Conservation (phyloP, 2,113 vertebrate genomes). For the Nanorana parkeri region DNA sequence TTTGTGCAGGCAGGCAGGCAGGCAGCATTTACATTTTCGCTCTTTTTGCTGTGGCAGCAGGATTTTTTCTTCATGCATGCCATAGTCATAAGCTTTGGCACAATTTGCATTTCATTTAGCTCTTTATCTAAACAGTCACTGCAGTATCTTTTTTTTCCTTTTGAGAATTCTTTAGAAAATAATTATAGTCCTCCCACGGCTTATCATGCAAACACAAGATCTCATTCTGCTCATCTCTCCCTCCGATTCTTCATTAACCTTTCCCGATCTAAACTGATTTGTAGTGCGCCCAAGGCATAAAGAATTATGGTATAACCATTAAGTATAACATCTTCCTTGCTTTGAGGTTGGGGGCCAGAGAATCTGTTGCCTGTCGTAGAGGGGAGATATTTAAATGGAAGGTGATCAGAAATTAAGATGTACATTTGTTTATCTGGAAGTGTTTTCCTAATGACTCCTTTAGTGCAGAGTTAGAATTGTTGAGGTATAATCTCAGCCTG, state of each 20-base stretch:
- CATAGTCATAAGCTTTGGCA: neutral
- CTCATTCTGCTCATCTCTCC: conserved; percentile 32
- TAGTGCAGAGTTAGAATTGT: too few relatives aligned
- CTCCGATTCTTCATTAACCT: conserved; percentile 45
- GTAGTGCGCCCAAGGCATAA: neutral
- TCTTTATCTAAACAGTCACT: conserved; percentile 38
- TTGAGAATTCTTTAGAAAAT: conserved; percentile 46
- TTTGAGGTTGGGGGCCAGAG: too few relatives aligned
- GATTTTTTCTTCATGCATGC: neutral
- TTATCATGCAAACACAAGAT: conserved; percentile 46
- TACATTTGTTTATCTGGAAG: too few relatives aligned
- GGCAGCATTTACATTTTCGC: neutral
- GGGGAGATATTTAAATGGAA: too few relatives aligned
- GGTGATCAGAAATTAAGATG: too few relatives aligned
- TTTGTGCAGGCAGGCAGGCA: neutral
- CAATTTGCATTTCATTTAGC: neutral
- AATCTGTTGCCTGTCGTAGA: too few relatives aligned
- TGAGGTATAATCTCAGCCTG: too few relatives aligned
- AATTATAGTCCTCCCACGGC: conserved; percentile 56
- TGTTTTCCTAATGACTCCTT: too few relatives aligned
- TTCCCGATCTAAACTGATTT: neutral
- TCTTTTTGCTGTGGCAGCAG: neutral
- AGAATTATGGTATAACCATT: too few relatives aligned
- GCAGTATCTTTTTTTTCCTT: neutral
- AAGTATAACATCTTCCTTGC: too few relatives aligned